A percentile compares a stretch with the other conserved stretches of the same genome.
Conservation (phyloP, 2,797 vertebrate species). For the Sphaeramia orbicularis region DNA sequence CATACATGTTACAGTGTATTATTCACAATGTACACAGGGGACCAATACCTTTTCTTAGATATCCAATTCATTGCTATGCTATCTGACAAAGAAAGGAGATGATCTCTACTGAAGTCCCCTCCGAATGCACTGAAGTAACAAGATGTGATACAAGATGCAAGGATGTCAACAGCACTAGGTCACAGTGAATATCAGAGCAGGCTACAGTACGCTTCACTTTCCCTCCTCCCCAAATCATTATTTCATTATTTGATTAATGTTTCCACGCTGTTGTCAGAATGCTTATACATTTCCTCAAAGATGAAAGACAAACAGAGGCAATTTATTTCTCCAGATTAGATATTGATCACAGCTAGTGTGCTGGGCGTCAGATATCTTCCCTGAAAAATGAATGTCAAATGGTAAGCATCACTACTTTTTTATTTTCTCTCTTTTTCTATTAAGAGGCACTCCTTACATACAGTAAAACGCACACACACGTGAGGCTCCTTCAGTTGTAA, state of each 20-base stretch:
- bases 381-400: constrained; percentile 85
- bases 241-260: constrained; percentile 87
- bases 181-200: constrained; percentile 71
- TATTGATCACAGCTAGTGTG: constrained; percentile 86
- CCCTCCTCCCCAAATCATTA: constrained; percentile 73
- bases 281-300: constrained; percentile 85
- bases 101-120: constrained; percentile 75
- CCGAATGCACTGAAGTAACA: constrained; percentile 72
- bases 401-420: constrained; percentile 64
- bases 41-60: constrained; percentile 85
- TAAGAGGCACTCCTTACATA: constrained; percentile 12
- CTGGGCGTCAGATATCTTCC: constrained; percentile 82
- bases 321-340: constrained; percentile 90
- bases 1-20: constrained; percentile 81
- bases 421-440: constrained; percentile 30
- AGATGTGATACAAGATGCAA: constrained; percentile 75
- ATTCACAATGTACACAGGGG: constrained; percentile 83
- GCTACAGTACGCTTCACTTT: constrained; percentile 48
- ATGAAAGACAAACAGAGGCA: constrained; percentile 88
- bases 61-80: constrained; percentile 78
- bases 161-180: constrained; percentile 77
- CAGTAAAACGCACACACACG: background rate
- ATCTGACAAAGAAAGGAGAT: constrained; percentile 80
- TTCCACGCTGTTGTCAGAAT: constrained; percentile 81
- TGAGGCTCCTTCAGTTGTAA: constrained; percentile 37